Conservation (phyloP, 2,797 vertebrate species). For the Peromyscus nudipes region DNA sequence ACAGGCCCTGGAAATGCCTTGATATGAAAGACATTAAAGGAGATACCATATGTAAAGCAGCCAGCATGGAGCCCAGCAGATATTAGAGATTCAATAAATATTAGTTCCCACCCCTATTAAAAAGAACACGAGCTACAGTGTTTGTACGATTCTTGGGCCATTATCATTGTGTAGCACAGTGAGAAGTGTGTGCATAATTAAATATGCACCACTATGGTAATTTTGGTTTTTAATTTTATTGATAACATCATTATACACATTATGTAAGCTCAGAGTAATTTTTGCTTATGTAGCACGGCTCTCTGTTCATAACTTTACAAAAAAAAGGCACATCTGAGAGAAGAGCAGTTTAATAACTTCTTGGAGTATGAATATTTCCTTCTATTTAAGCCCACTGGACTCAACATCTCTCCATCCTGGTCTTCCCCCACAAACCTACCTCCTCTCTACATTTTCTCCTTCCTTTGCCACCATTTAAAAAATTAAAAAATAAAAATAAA, state of each 20-base stretch:
- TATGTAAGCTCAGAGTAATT: conserved; percentile 73
- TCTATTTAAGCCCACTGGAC: background rate
- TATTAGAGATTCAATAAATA: conserved; percentile 71
- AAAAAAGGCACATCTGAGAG: background rate
- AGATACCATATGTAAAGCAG: background rate
- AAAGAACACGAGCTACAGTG: conserved; percentile 44
- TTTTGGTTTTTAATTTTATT: conserved; percentile 71
- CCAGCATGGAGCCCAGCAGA: conserved; percentile 27
- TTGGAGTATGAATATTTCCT: background rate
- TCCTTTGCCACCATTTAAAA: background rate
- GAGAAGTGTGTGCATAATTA: conserved; percentile 69
- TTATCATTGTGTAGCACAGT: conserved; percentile 62
- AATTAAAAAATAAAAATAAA: background rate
- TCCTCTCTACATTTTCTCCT: background rate
- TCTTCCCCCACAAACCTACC: background rate
- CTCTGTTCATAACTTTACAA: conserved; percentile 55
- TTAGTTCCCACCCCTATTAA: conserved; percentile 66
- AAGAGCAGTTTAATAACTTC: conserved; percentile 39
- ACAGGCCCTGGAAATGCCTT: background rate
- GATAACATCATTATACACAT: conserved; percentile 67
- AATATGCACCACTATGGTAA: conserved; percentile 59
- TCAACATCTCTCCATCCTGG: background rate
- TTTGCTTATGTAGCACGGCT: conserved; percentile 65
- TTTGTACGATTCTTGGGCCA: conserved; percentile 19
- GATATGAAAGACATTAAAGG: conserved; percentile 19